Base-by-base conservation (phyloP, 2,888 invertebrate genomes). In the Noctua pronuba region DNA sequence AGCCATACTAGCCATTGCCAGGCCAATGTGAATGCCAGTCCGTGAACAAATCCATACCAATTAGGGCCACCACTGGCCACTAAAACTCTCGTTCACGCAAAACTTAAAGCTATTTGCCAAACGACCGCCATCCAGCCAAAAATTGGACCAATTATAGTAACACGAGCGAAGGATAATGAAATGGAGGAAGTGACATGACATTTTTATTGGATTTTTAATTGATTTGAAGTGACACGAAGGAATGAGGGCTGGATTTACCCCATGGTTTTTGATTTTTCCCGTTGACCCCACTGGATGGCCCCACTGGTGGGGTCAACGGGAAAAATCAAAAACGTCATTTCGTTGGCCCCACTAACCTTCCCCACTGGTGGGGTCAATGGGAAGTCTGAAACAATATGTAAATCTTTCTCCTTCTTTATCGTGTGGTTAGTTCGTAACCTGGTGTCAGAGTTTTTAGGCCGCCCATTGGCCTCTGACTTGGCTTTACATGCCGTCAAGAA, bases 61-160 rank as follows among this genome's bases (percentile, higher is more conserved):
- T 92, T 90, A 91, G 70, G 79, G 72, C 81, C 84, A 87, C 83
- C 86, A 77, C 86, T 80, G 88, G 88, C 85, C 89, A 86, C 85
- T 87, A 85, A 88, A 90, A 90, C 88, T 90, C 86, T 85, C 87
- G 86, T 90, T 89, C 84, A 79, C 87, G 86, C 82, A 82, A 88
- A 92, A 92, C 90, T 90, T 89, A 86, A 88, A 90, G 90, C 90
- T 82, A 92, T 92, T 91, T 91, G 90, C 88, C 89, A 89, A 91
- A 91, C 90, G 90, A 90, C 88, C 87, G 84, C 87, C 83, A 88
- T 87, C 85, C 73, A 68, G 77, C 88, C 90, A 91, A 91, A 91
- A 92, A 92, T 89, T 90, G 84, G 77, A 78, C 84, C 91, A 89
- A 91, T 91, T 91, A 90, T 86, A 60, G 83, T 77, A 84, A 87